Percentiles rank a stretch among this genome's conserved stretches.
phyloP scores from a whole-genome alignment of 2,888 invertebrate species.

The Scrobipalpa atriplicella region DNA sequence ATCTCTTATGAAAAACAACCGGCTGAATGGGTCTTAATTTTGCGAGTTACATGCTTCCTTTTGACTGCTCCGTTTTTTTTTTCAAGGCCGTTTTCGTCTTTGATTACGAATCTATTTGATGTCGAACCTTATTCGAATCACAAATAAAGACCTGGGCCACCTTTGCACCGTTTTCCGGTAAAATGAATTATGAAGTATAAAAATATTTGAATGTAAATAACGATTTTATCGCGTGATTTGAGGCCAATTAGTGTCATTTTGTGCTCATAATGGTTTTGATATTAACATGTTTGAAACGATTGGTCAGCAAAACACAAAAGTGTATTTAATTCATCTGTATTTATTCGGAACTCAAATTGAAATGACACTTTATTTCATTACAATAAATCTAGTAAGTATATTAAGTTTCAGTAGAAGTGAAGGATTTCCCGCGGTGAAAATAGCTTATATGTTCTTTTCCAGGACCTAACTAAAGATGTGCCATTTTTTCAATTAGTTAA shows the following conservation, averaged over 20 bases:
- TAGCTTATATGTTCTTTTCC: too few species aligned
- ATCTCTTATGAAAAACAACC: neutral
- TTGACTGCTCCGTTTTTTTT: neutral
- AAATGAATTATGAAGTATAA: neutral
- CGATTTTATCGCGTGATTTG: slow-evolving; percentile 34
- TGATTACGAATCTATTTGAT: slow-evolving; percentile 1
- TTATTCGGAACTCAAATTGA: neutral
- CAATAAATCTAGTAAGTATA: too few species aligned
- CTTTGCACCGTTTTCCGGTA: neutral
- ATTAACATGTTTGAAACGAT: neutral
- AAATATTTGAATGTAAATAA: slow-evolving; percentile 25
- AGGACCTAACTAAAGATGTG: too few species aligned
- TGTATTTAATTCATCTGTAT: neutral
- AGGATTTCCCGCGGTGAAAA: too few species aligned
- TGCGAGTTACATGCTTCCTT: slow-evolving; percentile 1
- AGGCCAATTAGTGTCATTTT: slow-evolving; percentile 32
- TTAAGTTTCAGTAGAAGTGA: too few species aligned
- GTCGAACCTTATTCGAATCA: neutral
- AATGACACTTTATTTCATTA: too few species aligned
- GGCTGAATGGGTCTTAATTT: slow-evolving; percentile 16
- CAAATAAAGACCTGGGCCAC: slow-evolving; percentile 10
- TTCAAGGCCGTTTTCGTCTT: slow-evolving; percentile 17
- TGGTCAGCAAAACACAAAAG: neutral
- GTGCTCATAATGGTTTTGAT: neutral
- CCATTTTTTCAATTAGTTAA: too few species aligned